Evolutionary conservation across 2,888 invertebrate genomes (phyloP).

Genomic region (Hypselothyrea guttata): DNA sequence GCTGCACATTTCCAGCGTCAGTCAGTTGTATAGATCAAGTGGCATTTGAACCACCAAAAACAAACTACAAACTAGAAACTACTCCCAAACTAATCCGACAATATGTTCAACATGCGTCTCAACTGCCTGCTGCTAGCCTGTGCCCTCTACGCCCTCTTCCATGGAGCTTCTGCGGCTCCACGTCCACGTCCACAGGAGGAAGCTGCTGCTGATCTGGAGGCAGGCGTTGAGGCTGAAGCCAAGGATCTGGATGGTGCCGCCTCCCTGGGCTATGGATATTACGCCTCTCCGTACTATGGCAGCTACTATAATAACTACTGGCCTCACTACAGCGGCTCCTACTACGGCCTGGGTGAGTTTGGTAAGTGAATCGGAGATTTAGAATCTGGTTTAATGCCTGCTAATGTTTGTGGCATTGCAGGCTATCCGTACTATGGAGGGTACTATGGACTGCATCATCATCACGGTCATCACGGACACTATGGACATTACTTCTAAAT

Average conservation of each 20-base stretch:
- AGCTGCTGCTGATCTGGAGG: slow-evolving; percentile 64
- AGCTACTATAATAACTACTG: slow-evolving; percentile 30
- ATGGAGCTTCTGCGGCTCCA: slow-evolving; percentile 53
- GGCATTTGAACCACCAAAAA: slow-evolving; percentile 55
- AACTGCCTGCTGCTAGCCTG: slow-evolving; percentile 55
- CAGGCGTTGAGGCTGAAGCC: slow-evolving; percentile 64
- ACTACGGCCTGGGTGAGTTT: slow-evolving; percentile 70
- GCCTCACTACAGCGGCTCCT: slow-evolving; percentile 6
- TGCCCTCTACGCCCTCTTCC: slow-evolving; percentile 46
- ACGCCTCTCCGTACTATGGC: slow-evolving; percentile 75
- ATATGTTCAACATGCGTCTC: slow-evolving; percentile 60
- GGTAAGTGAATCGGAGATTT: background rate
- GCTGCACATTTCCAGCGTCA: slow-evolving; percentile 56
- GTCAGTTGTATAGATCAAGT: slow-evolving; percentile 74
- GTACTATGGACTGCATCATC: slow-evolving; percentile 69
- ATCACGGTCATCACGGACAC: slow-evolving; percentile 62
- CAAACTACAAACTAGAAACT: slow-evolving; percentile 8
- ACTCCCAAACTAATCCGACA: slow-evolving; percentile 22
- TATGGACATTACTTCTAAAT: slow-evolving; percentile 74
- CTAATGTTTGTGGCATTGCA: slow-evolving; percentile 9
- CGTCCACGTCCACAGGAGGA: slow-evolving; percentile 62
- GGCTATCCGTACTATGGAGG: slow-evolving; percentile 78
- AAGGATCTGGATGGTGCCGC: slow-evolving; percentile 79
- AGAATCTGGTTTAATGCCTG: background rate
- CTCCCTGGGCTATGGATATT: slow-evolving; percentile 80